A percentile compares a stretch with the other conserved stretches of the same genome.
These are phyloP conservation scores for Drosophila eohydei DNA, from an alignment of 2,888 invertebrate genomes.

Conservation along the genomic window DNA sequence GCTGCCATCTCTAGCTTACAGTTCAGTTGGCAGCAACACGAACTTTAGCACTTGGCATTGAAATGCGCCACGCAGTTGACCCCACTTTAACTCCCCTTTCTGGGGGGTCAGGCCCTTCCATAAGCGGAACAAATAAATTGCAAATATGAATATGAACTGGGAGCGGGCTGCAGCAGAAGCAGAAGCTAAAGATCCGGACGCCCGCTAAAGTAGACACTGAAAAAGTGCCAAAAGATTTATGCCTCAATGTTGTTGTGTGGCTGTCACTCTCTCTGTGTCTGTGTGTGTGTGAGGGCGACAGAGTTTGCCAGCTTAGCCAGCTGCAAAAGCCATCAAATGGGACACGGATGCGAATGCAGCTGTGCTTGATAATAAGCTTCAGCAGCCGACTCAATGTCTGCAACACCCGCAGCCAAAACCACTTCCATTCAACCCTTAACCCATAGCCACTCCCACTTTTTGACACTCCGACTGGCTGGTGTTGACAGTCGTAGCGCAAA, in stretches of 20 bases:
- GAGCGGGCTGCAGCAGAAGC: neutral
- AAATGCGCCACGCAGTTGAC: slow-evolving; percentile 16
- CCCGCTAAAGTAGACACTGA: slow-evolving; percentile 59
- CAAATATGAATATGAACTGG: slow-evolving; percentile 55
- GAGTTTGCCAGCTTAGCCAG: slow-evolving; percentile 20
- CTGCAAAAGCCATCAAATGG: slow-evolving; percentile 40
- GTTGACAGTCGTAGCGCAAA: slow-evolving; percentile 40
- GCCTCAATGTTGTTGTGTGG: slow-evolving; percentile 37
- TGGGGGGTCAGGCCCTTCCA: slow-evolving; percentile 17
- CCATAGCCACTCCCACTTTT: neutral
- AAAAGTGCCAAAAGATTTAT: slow-evolving; percentile 75
- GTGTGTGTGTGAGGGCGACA: slow-evolving; percentile 6
- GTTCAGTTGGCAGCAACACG: slow-evolving; percentile 29
- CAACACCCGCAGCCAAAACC: slow-evolving; percentile 13
- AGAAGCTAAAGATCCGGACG: slow-evolving; percentile 20
- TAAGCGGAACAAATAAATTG: slow-evolving; percentile 75
- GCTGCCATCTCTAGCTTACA: slow-evolving; percentile 22
- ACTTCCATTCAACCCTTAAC: neutral
- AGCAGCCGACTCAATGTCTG: slow-evolving; percentile 41
- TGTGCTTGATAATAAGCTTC: slow-evolving; percentile 71
- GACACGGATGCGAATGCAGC: slow-evolving; percentile 42
- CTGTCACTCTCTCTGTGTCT: slow-evolving; percentile 7
- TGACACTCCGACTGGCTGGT: slow-evolving; percentile 16
- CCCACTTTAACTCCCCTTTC: slow-evolving; percentile 1
- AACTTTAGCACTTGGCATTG: slow-evolving; percentile 33